Evolutionary conservation across 1,140 invertebrate species (phyloP), one percentile per base, ranked within the genome.

Genomic region (Eupeodes corollae): DNA sequence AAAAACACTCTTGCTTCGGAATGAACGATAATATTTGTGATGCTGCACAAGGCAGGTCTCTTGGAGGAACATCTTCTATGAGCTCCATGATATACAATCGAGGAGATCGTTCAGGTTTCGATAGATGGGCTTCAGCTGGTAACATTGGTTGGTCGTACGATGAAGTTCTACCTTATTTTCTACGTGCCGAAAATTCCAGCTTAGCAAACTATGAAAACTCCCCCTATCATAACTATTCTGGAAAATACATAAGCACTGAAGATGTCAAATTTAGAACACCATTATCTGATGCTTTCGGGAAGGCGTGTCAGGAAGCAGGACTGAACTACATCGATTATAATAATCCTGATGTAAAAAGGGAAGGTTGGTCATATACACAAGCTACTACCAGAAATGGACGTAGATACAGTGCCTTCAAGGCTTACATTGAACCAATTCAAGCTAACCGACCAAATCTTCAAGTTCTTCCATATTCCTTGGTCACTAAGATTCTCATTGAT

Each of bases 1-100:
- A 81, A 50, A 74, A 75, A 48, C 68, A 73, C 48, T 75, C 72
- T 18, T 80, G 79, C 55, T 55, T 69, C 40, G 68, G 52, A 30
- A 72, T 77, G 68, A 53, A 59, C n/a, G 63, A 71, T 41, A 57
- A 68, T 21, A 56, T 68, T 39, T 79, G 77, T 56, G 70, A 63
- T 42, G 76, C 73, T 70, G 75, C 77, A 0, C 66, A 75, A 45
- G 79, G 78, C 0, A 77, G 71, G 57, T 76, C 70, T 0, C 57
- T 83, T 6, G 86, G 86, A 2, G 87, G 86, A 1, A 75, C 77
- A 2, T 83, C 79, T 13, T 76, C 82, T 1, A 75, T 91, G 14
- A 90, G 91, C 63, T 85, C 79, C 44, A 87, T 90, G 84, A 79
- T 88, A 2, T 89, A 91, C 61, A 80, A 86, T 0, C 72, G 88